Evolutionary conservation across 2,888 invertebrate species (phyloP).

Genomic region (Odontothrips loti): DNA sequence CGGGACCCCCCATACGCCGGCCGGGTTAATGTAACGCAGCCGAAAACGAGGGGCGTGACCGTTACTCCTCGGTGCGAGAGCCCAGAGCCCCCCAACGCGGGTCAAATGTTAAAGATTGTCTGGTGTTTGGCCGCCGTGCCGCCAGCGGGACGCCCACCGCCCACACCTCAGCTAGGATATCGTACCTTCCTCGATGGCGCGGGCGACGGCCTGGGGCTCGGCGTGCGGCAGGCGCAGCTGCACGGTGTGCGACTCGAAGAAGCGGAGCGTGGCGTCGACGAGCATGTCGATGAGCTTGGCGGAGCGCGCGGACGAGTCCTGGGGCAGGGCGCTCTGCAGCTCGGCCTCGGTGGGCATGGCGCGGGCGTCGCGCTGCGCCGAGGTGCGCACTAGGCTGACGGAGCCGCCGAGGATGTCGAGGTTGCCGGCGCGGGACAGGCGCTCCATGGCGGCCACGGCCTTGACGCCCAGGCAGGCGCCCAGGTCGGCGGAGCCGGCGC

Average conservation of each 20-base stretch:
- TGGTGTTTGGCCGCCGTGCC: no score
- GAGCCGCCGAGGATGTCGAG: conserved; percentile 55
- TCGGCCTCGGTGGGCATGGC: conserved; percentile 48
- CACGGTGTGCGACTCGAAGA: conserved; percentile 59
- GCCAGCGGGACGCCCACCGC: no score
- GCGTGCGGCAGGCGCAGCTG: conserved; percentile 68
- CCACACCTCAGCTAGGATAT: no score
- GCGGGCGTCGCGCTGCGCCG: conserved; percentile 39
- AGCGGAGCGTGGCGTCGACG: conserved; percentile 53
- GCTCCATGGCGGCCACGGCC: conserved; percentile 54
- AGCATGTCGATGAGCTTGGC: conserved; percentile 55
- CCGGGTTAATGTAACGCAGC: no score
- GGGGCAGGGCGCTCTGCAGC: conserved; percentile 52
- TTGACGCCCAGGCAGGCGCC: conserved; percentile 57
- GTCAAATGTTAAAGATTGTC: no score
- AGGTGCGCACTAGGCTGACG: conserved; percentile 52
- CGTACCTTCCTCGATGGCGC: conserved; percentile 72
- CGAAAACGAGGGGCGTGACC: no score
- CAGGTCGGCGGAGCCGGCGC: conserved; percentile 46
- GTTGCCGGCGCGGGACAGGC: conserved; percentile 54
- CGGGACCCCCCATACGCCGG: no score
- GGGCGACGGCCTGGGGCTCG: conserved; percentile 59
- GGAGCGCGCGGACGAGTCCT: conserved; percentile 51
- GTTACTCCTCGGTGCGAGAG: no score
- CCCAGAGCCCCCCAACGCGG: no score